phyloP scores from a whole-genome alignment of 2,113 vertebrate species.

The Saimiri boliviensis region DNA sequence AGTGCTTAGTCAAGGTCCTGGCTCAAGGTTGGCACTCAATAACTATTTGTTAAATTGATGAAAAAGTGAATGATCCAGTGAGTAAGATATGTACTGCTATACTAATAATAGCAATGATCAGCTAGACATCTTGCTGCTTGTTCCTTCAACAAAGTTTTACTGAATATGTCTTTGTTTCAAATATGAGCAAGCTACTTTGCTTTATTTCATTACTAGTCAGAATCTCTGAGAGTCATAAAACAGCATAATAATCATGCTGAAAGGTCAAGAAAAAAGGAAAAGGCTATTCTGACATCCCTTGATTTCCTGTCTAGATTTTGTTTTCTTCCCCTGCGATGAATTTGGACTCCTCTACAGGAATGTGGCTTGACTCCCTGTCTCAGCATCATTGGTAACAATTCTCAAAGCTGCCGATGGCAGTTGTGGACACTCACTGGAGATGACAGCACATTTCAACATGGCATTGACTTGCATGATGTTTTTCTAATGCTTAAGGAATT shows the following conservation, averaged over 20 bases:
- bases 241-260: not conserved
- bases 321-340: slow-evolving; percentile 42
- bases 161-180: not conserved
- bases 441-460: slow-evolving; percentile 78
- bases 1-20: not conserved
- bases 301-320: slow-evolving; percentile 15
- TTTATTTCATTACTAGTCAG: not conserved
- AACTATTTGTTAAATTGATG: not conserved
- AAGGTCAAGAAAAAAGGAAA: slow-evolving; percentile 32
- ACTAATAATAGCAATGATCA: not conserved
- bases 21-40: accelerated
- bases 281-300: not conserved
- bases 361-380: not conserved
- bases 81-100: not conserved
- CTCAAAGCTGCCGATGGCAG: slow-evolving; percentile 55
- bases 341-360: not conserved
- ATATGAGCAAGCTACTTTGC: not conserved
- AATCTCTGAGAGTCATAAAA: not conserved
- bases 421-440: slow-evolving; percentile 67
- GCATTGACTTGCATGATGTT: slow-evolving; percentile 72
- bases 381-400: slow-evolving; percentile 63
- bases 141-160: not conserved
- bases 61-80: not conserved
- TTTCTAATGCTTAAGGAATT: slow-evolving; percentile 74
- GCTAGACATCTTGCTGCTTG: not conserved